A percentile compares a stretch with the other conserved stretches of the same genome.
These are phyloP conservation scores for Chrysolina americana DNA, from an alignment of 2,888 invertebrate species.

Conservation along the genomic window DNA sequence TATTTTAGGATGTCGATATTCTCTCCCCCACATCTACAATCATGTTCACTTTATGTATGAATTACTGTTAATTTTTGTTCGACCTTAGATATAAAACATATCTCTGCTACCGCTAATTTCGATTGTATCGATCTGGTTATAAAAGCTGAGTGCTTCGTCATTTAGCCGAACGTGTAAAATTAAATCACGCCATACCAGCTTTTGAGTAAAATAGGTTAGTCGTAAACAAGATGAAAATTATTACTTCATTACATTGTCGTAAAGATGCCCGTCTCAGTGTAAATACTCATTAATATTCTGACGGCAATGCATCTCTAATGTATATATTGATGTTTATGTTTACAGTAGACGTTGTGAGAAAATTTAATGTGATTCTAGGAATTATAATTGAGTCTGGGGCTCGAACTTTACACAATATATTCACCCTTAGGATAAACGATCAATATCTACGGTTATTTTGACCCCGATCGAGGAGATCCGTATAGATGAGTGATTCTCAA, in stretches of 20 bases:
- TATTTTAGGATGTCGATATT: no score
- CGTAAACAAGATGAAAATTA: constrained; percentile 2
- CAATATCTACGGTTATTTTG: no score
- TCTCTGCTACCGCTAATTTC: no score
- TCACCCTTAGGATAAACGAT: no score
- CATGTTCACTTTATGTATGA: no score
- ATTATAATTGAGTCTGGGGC: constrained; percentile 1
- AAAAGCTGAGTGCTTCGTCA: neutral
- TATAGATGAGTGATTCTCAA: no score
- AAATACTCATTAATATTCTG: constrained; percentile 20
- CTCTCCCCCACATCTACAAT: no score
- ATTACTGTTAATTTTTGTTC: no score
- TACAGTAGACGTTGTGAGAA: neutral
- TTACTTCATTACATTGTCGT: constrained; percentile 3
- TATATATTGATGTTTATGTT: constrained; percentile 13
- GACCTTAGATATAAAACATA: no score
- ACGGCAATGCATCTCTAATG: constrained; percentile 16
- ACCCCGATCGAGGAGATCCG: no score
- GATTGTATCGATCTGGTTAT: no score
- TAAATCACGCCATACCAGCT: neutral
- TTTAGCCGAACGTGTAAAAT: neutral
- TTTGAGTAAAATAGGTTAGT: neutral
- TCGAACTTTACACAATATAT: no score
- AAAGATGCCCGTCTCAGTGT: neutral
- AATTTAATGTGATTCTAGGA: neutral